Base-by-base conservation (phyloP, 2,113 vertebrate species). In the Nesogale talazaci region DNA sequence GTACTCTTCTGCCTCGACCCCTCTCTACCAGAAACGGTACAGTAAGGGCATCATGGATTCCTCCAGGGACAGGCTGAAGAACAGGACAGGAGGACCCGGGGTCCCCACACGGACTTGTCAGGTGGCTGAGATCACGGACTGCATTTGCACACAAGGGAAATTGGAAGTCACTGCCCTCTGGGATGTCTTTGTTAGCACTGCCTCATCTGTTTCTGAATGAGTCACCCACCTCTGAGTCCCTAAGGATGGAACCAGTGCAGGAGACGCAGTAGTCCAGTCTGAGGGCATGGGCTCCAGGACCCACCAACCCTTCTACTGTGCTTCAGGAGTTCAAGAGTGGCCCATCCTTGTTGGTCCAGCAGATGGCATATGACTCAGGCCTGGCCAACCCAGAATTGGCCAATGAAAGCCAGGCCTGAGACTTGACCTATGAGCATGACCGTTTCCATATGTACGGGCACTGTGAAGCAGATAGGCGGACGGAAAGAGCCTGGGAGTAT, bases 401-500 rank as follows among this genome's bases (percentile, higher is more conserved):
- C 52, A 59, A 2, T 40, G 34, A 31, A 31, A 20, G 34, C 59
- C 25, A 59, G 42, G 69, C 34, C 69, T 75, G 52, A 86, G 52
- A 0, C 34, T 72, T 25, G 3, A 9, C 38, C n/a, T 34, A 3
- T 76, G 16, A 31, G 63, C 36, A 38, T 20, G 34, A 19, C n/a
- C 15, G 17, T 34, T 23, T 1, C 59, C 23, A 11, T 61, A 4
- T 31, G 40, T 56, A 56, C 14, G 38, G 77, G 42, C 27, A 27
- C 7, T 3, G 29, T 61, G 36, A 17, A 52, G 52, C 61, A 4
- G 11, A 0, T 23, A 17, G 38, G 10, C 27, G 59, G 69, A 46
- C 3, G 17, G 9, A 1, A 12, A 31, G 0, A 23, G 12, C 52
- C 27, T 65, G 25, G n/a, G 29, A 16, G 25, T n/a, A 4, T 6